A percentile compares a stretch with the other conserved stretches of the same genome.
Conservation (phyloP, 2,113 vertebrate genomes). For the Microcebus lehilahytsara region DNA sequence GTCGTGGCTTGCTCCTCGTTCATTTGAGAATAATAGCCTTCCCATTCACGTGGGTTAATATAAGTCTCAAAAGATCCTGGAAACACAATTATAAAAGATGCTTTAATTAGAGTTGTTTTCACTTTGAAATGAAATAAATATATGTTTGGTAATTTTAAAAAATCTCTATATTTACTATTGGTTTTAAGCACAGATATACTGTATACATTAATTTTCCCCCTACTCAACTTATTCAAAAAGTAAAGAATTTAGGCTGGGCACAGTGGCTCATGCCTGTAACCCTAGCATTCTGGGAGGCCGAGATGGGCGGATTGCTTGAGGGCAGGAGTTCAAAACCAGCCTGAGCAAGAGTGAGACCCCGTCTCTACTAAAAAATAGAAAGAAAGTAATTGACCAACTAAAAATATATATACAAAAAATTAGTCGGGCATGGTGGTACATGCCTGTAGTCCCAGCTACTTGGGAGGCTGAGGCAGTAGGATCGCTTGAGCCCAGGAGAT, state of each 20-base stretch:
- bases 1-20: slow-evolving; percentile 25
- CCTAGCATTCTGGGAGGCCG: too few species aligned
- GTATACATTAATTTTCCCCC: neutral
- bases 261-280: too few species aligned
- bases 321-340: too few species aligned
- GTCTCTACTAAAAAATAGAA: too few species aligned
- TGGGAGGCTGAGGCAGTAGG: too few species aligned
- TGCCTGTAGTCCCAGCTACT: too few species aligned
- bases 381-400: too few species aligned
- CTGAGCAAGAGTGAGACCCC: too few species aligned
- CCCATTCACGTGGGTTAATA: slow-evolving; percentile 81
- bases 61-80: slow-evolving; percentile 84
- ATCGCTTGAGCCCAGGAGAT: too few species aligned
- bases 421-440: too few species aligned
- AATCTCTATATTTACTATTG: neutral
- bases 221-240: neutral
- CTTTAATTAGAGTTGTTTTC: slow-evolving; percentile 12
- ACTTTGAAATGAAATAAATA: slow-evolving; percentile 40
- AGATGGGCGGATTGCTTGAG: too few species aligned
- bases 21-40: slow-evolving; percentile 54
- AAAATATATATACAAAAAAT: too few species aligned
- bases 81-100: slow-evolving; percentile 42
- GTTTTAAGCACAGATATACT: neutral
- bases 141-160: neutral
- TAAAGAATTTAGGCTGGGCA: neutral